Conservation (phyloP, 2,888 invertebrate species). For the Drosophila macrospina region DNA sequence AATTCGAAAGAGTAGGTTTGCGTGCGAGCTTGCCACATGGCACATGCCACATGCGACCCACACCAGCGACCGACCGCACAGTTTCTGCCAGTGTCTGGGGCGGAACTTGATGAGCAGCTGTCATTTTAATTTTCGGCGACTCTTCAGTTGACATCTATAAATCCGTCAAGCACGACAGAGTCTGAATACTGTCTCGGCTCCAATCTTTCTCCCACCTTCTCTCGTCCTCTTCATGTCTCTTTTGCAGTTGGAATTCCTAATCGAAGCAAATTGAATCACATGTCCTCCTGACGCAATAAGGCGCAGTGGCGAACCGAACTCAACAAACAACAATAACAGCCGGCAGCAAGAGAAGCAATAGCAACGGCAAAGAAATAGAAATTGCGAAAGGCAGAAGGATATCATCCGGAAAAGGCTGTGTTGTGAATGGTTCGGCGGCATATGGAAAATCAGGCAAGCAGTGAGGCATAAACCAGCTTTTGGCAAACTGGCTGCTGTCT, state of each 20-base stretch:
- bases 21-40: constrained; percentile 15
- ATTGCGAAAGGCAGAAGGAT: constrained; percentile 31
- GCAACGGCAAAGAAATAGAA: background rate
- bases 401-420: constrained; percentile 48
- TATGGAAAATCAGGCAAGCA: constrained; percentile 56
- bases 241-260: constrained; percentile 74
- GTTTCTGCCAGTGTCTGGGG: constrained; percentile 32
- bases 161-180: constrained; percentile 71
- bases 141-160: constrained; percentile 69
- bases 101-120: constrained; percentile 68
- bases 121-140: constrained; percentile 67
- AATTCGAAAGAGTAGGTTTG: constrained; percentile 27
- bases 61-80: constrained; percentile 18
- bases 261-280: constrained; percentile 80
- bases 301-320: constrained; percentile 27
- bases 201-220: background rate
- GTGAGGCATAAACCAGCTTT: constrained; percentile 63
- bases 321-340: constrained; percentile 58
- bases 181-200: constrained; percentile 4
- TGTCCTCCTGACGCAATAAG: constrained; percentile 65
- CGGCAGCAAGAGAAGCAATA: constrained; percentile 23
- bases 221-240: constrained; percentile 2
- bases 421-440: constrained; percentile 39
- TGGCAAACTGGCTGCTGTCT: constrained; percentile 55
- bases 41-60: constrained; percentile 27